phyloP scores from a whole-genome alignment of 2,888 invertebrate species.

The Gnatocerus cornutus region DNA sequence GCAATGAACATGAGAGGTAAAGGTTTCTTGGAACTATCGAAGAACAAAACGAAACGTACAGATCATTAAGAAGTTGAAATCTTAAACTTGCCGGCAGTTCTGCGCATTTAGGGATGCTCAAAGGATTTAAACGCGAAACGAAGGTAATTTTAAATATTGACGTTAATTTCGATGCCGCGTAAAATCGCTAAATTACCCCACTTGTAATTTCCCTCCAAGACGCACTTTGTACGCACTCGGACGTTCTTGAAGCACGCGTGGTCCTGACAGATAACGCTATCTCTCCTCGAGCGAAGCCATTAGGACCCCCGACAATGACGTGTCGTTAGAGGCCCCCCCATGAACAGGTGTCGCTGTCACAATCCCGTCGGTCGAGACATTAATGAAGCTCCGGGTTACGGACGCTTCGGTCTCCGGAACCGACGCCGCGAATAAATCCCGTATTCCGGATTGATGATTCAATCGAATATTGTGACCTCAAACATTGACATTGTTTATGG shows the following conservation, averaged over 20 bases:
- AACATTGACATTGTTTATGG: conserved; percentile 65
- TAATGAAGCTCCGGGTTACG: conserved; percentile 59
- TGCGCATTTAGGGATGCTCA: background rate
- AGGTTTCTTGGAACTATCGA: conserved; percentile 8
- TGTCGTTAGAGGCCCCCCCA: conserved; percentile 65
- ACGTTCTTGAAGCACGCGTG: conserved; percentile 64
- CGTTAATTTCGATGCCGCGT: background rate
- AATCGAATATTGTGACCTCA: conserved; percentile 65
- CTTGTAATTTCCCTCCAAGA: background rate
- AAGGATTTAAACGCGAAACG: background rate
- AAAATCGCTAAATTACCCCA: background rate
- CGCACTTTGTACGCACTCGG: conserved; percentile 51
- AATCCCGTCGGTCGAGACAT: conserved; percentile 59
- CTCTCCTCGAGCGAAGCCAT: conserved; percentile 66
- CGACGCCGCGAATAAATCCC: conserved; percentile 57
- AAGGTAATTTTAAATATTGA: no score
- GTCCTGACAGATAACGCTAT: conserved; percentile 69
- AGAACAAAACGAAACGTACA: conserved; percentile 11
- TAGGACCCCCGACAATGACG: conserved; percentile 66
- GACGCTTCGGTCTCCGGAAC: conserved; percentile 55
- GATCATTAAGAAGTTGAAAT: conserved; percentile 16
- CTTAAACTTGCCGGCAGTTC: background rate
- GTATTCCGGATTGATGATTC: conserved; percentile 66
- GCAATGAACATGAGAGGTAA: conserved; percentile 18
- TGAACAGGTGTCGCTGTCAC: conserved; percentile 68